phyloP scores from a whole-genome alignment of 2,888 invertebrate species.

The Ethmia dodecea region DNA sequence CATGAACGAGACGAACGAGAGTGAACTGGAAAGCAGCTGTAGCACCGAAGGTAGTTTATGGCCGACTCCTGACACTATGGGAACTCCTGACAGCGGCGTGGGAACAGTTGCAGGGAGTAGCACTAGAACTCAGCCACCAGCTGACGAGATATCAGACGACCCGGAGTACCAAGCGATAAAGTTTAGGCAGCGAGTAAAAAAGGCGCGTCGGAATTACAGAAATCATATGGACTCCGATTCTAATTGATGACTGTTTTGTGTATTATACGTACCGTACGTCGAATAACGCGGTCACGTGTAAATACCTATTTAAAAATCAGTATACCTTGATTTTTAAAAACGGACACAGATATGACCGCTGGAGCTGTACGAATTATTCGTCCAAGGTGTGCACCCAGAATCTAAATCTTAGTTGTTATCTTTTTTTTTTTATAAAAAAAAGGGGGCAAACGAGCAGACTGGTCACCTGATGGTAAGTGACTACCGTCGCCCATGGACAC shows the following conservation, averaged over 20 bases:
- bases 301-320: too few species aligned
- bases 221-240: constrained; percentile 83
- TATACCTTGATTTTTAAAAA: too few species aligned
- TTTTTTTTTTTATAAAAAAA: too few species aligned
- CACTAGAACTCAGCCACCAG: constrained; percentile 35
- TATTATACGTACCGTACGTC: background rate
- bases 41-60: constrained; percentile 53
- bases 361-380: too few species aligned
- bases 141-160: constrained; percentile 58
- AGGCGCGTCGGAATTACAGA: constrained; percentile 79
- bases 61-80: constrained; percentile 22
- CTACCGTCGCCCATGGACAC: too few species aligned
- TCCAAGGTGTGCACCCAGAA: too few species aligned
- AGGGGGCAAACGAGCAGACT: too few species aligned
- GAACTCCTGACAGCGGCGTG: constrained; percentile 62
- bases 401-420: too few species aligned
- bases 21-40: constrained; percentile 68
- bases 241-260: constrained; percentile 70
- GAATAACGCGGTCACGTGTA: too few species aligned
- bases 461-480: too few species aligned
- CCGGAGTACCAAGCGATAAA: constrained; percentile 70
- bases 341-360: too few species aligned
- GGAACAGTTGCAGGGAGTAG: constrained; percentile 55
- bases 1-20: constrained; percentile 71
- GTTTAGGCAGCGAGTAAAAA: constrained; percentile 78